Conservation (phyloP, 2,888 invertebrate genomes). For the Herminia tarsipennalis region DNA sequence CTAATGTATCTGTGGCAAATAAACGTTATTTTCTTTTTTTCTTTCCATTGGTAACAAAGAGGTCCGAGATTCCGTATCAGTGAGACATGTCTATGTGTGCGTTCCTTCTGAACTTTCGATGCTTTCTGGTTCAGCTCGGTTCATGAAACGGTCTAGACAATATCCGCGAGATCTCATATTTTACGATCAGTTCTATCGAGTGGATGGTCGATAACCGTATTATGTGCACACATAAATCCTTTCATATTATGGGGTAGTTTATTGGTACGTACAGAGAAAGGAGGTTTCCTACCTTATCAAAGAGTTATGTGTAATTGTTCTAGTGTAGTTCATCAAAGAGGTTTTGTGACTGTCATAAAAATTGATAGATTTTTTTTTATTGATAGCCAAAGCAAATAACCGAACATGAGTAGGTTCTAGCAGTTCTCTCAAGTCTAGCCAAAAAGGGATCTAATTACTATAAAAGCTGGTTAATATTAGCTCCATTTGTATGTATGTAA, state of each 20-base stretch:
- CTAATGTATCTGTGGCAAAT: no score
- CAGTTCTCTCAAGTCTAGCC: no score
- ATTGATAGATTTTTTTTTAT: no score
- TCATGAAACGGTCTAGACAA: slow-evolving; percentile 30
- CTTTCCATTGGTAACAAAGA: neutral
- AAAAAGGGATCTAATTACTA: no score
- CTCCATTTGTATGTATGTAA: no score
- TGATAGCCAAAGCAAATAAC: no score
- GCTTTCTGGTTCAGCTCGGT: slow-evolving; percentile 5
- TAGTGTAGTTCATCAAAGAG: neutral
- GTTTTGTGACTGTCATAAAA: no score
- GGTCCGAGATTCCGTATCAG: neutral
- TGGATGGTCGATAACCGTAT: slow-evolving; percentile 28
- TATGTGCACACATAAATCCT: slow-evolving; percentile 23
- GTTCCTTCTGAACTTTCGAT: slow-evolving; percentile 17
- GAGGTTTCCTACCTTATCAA: neutral
- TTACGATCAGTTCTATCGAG: slow-evolving; percentile 26
- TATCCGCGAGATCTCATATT: slow-evolving; percentile 30
- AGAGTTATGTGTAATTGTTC: neutral
- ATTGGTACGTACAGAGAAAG: neutral
- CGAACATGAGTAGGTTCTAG: no score
- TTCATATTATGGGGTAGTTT: slow-evolving; percentile 7
- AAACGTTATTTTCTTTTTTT: no score
- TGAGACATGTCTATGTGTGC: neutral
- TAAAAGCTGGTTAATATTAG: no score